Evolutionary conservation across 37 sponge, comb jelly and placozoan genomes (phyloP), one percentile per base, ranked within the genome.

Genomic region (Hormiphora californensis): DNA sequence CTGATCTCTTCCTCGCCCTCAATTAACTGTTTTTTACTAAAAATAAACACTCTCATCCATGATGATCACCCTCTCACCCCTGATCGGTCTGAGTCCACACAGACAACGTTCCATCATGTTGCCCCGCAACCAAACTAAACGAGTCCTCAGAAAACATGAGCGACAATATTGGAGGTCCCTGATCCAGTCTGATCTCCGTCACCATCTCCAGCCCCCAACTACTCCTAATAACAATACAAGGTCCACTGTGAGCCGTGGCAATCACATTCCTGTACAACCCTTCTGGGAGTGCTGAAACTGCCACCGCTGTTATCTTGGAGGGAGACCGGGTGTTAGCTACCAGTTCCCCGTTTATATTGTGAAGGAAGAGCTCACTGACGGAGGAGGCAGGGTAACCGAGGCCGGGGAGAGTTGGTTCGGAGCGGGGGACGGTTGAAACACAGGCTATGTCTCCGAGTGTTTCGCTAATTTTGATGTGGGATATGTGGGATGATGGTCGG

Each of bases 81-180:
- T n/a, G 81, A 40, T 73, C 46, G 12, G 81, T 73, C 25, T 73
- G 81, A 40, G 81, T 73, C 81, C 81, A 73, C 41, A 73, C 81
- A 43, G 43, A 19, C 44, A 73, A 40, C 44, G 46, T 2, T 3
- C 81, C 81, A 22, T 73, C 81, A 25, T 73, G 46, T 39, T 43
- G 43, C n/a, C 81, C 81, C 44, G 81, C 81, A 5, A 46, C 81
- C 23, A 73, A 41, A 73, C 81, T 73, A 41, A 43, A 73, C 12
- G 81, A 73, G 25, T 73, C 81, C 21, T 73, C 46, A 2, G 81
- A 73, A 30, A 73, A 73, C 46, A 43, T 46, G 46, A 73, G 81
- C 5, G 81, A 73, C 7, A 73, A 46, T 43, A 73, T 73, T 4
- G 81, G 81, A 73, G 81, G 43, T 5, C 46, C n/a, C 21, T 43